A percentile compares a stretch with the other conserved stretches of the same genome.
These are phyloP conservation scores for Platygyra sinensis DNA, from an alignment of 64 coral and sea anemone genomes.

Conservation along the genomic window DNA sequence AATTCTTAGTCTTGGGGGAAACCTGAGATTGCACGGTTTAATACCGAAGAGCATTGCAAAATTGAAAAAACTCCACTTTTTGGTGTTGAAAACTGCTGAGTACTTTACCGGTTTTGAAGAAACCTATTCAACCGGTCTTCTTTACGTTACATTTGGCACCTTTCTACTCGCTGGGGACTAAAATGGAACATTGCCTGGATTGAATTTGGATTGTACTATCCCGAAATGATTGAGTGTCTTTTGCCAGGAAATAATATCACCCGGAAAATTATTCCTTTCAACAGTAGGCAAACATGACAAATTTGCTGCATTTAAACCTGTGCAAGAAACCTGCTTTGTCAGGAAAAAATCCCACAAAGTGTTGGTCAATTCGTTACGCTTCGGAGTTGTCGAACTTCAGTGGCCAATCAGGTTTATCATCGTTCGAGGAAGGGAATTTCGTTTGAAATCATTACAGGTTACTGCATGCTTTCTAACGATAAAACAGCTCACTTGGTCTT, in stretches of 20 bases:
- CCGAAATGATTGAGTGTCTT: conserved; percentile 52
- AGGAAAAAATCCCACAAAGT: conserved; percentile 44
- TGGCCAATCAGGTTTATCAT: conserved; percentile 25
- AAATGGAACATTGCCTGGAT: conserved; percentile 49
- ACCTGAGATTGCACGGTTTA: conserved; percentile 23
- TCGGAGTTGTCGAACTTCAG: conserved; percentile 56
- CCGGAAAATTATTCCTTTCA: conserved; percentile 38
- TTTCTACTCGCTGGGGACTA: conserved; percentile 61
- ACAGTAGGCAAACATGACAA: conserved; percentile 55
- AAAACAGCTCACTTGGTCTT: conserved; percentile 9
- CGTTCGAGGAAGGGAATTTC: conserved; percentile 38
- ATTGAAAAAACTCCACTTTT: conserved; percentile 64
- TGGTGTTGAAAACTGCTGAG: conserved; percentile 51
- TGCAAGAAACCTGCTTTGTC: conserved; percentile 53
- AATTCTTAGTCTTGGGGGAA: conserved; percentile 71
- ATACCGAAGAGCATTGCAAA: conserved; percentile 76
- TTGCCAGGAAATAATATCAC: conserved; percentile 55
- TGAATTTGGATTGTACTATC: conserved; percentile 64
- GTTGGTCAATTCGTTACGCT: conserved; percentile 21
- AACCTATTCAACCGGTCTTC: conserved; percentile 55
- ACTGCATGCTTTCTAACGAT: conserved; percentile 35
- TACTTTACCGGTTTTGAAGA: conserved; percentile 34
- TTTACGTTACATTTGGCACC: conserved; percentile 54
- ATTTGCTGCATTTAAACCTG: conserved; percentile 28
- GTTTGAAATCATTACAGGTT: conserved; percentile 57